phyloP scores from a whole-genome alignment of 2,888 invertebrate species.

The Onchidella celtica region DNA sequence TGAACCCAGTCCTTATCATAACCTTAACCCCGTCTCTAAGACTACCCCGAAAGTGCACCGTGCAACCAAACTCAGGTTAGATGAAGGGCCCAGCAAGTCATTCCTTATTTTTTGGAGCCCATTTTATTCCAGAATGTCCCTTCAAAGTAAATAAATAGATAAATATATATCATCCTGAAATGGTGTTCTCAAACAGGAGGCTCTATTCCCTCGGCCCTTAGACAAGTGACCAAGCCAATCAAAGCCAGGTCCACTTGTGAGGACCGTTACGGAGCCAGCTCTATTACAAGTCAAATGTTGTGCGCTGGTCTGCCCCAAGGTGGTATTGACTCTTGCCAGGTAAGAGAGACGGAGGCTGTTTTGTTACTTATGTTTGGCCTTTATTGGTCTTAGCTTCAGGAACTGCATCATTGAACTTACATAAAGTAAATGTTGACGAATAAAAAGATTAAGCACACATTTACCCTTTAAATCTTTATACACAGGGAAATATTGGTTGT shows the following conservation, averaged over 20 bases:
- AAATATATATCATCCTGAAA: no score
- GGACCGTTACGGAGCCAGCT: background rate
- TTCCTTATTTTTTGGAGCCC: no score
- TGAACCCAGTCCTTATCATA: no score
- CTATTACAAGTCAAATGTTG: slow-evolving; percentile 25
- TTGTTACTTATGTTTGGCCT: background rate
- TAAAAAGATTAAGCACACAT: no score
- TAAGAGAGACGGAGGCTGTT: background rate
- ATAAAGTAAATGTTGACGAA: no score
- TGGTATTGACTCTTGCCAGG: slow-evolving; percentile 48
- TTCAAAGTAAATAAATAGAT: no score
- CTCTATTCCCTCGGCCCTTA: slow-evolving; percentile 9
- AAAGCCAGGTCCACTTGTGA: slow-evolving; percentile 34
- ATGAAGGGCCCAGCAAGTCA: no score
- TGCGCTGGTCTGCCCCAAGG: slow-evolving; percentile 46
- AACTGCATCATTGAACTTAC: background rate
- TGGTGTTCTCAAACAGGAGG: no score
- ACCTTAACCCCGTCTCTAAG: background rate
- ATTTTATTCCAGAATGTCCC: no score
- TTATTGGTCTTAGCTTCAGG: background rate
- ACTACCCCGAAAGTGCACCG: background rate
- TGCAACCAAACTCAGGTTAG: no score
- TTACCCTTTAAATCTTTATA: no score
- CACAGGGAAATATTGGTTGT: no score
- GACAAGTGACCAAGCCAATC: slow-evolving; percentile 46